Base-by-base conservation (phyloP, 2,888 invertebrate species). In the Cheilosia variabilis region DNA sequence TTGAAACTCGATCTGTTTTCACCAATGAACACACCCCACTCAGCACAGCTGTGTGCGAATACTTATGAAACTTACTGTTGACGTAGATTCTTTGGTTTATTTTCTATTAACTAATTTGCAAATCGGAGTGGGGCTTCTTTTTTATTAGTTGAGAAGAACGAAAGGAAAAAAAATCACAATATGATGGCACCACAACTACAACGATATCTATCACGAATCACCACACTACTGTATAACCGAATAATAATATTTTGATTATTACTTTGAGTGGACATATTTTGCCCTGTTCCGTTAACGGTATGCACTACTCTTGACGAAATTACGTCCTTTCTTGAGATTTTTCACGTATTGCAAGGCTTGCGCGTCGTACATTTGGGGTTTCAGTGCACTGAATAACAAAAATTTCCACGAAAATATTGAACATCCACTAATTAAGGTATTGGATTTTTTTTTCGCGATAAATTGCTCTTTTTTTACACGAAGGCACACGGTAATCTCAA, bases 241-340 rank as follows among this genome's bases (percentile, higher is more conserved):
- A 62, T 73, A 55, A 52, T 27, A 69, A 58, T 73, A 62, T 53
- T 71, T 19, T 52, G 58, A 52, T 75, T 58, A 52, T 63, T 65
- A 57, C 17, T 53, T 68, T 55, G 22, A 53, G 41, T 31, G 62
- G 60, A 58, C 71, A 63, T 78, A 58, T 41, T 76, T 47, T 47
- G 2, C 24, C 47, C 2, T 31, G 15, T 24, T 10, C 17, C 24
- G 7, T 78, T 71, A 78, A 41, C 78, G 78, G 27, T 63, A 78
- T 47, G 78, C 63, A 71, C 78, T 78, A n/a, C 78, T 71, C 24
- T 62, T 69, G 69, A 71, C 63, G 55, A 71, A 78, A 69, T 78
- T 62, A 41, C 69, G 69, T 63, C 69, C 78, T 55, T 47, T 78
- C 57, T 69, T 63, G 17, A 62, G 62, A 34, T 55, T 62, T 55